Conservation (phyloP, 1,140 invertebrate species). For the Drosophila subpulchrella region DNA sequence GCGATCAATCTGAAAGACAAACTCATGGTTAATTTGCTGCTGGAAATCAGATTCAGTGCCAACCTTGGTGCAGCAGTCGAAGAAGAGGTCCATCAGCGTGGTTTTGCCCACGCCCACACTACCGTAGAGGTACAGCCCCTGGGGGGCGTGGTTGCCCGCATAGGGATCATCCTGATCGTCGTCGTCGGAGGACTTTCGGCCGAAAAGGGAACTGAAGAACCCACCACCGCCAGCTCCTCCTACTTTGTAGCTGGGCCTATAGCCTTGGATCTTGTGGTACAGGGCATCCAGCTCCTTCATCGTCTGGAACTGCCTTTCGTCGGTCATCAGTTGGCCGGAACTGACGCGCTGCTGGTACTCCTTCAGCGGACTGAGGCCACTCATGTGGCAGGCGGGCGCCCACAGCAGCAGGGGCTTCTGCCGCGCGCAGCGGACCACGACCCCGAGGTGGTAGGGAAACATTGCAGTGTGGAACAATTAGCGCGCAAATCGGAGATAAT, state of each 20-base stretch:
- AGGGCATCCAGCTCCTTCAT: constrained; percentile 89
- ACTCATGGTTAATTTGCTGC: neutral
- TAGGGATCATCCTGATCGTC: constrained; percentile 48
- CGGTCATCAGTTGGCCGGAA: constrained; percentile 87
- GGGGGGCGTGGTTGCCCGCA: constrained; percentile 85
- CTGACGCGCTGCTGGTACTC: constrained; percentile 87
- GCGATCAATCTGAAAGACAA: constrained; percentile 85
- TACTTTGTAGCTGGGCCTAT: constrained; percentile 85
- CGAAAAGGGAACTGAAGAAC: constrained; percentile 84
- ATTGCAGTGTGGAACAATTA: constrained; percentile 23
- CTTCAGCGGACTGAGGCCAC: constrained; percentile 84
- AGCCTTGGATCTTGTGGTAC: constrained; percentile 88
- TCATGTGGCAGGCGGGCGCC: constrained; percentile 23
- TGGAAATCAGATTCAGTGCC: constrained; percentile 27
- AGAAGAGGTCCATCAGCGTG: constrained; percentile 99
- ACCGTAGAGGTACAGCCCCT: constrained; percentile 93
- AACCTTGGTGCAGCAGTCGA: constrained; percentile 89
- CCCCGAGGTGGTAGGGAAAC: constrained; percentile 37
- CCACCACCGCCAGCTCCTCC: constrained; percentile 72
- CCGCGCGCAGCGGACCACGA: constrained; percentile 28
- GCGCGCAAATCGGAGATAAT: constrained; percentile 22
- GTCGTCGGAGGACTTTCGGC: constrained; percentile 47
- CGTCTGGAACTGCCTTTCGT: constrained; percentile 90
- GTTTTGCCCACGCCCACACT: constrained; percentile 98
- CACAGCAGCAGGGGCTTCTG: constrained; percentile 41